Evolutionary conservation across 2,113 vertebrate species (phyloP).

Genomic region (Planiliza haematocheilus): DNA sequence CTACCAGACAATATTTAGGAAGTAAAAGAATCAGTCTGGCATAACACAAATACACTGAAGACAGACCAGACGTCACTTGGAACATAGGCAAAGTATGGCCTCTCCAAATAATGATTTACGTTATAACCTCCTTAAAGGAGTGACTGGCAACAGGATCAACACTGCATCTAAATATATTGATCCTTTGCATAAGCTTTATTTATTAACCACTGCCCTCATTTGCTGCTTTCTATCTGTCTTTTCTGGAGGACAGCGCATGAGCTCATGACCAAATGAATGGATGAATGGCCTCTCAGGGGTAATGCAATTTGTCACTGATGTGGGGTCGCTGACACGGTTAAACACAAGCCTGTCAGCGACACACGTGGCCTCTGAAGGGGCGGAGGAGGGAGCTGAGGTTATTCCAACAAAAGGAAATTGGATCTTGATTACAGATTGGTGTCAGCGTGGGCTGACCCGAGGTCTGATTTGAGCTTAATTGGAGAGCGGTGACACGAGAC

Average conservation of each 20-base stretch:
- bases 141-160: no score
- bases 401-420: conserved; percentile 70
- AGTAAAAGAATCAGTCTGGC: no score
- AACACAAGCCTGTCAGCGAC: conserved; percentile 22
- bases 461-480: conserved; percentile 50
- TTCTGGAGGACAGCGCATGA: background rate
- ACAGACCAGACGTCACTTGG: no score
- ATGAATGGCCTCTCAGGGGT: background rate
- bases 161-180: no score
- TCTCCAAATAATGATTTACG: no score
- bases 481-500: conserved; percentile 14
- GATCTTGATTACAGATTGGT: conserved; percentile 65
- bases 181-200: background rate
- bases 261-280: background rate
- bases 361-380: conserved; percentile 14
- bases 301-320: conserved; percentile 8
- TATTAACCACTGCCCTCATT: background rate
- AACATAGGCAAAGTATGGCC: no score
- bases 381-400: conserved; percentile 43
- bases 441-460: conserved; percentile 57
- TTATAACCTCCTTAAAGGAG: no score
- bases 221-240: background rate
- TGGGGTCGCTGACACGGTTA: conserved; percentile 24
- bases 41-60: no score
- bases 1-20: no score